These are phyloP conservation scores for Cairina moschata DNA, from an alignment of 2,113 vertebrate genomes.

Conservation along the genomic window DNA sequence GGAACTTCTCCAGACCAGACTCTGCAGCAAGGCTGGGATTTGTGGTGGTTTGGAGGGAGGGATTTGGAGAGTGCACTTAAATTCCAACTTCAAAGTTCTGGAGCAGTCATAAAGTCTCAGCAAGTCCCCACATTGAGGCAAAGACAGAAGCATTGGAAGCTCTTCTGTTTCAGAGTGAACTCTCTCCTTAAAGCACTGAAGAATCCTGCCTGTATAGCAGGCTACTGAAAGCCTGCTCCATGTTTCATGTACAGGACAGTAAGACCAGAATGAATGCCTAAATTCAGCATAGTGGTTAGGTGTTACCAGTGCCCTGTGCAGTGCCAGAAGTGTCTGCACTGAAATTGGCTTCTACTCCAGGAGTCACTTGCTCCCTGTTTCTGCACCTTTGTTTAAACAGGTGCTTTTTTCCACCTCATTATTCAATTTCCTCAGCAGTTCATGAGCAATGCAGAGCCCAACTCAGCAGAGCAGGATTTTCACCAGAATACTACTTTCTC, in stretches of 20 bases:
- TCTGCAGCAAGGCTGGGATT: not conserved
- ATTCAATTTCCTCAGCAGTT: not conserved
- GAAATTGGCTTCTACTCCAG: not conserved
- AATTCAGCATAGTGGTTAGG: not conserved
- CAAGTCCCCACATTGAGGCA: not conserved
- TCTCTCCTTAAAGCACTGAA: rapidly evolving
- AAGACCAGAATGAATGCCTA: not conserved
- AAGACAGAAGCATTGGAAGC: not conserved
- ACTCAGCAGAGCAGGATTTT: not conserved
- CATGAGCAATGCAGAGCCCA: not conserved
- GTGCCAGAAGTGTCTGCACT: not conserved
- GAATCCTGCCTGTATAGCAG: not conserved
- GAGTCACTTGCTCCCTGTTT: not conserved
- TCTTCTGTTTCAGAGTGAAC: not conserved
- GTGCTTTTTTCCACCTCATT: not conserved
- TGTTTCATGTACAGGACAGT: not conserved
- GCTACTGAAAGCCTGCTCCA: not conserved
- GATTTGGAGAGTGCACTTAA: not conserved
- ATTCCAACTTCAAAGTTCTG: not conserved
- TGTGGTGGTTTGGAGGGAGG: not conserved
- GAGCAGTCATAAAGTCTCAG: not conserved
- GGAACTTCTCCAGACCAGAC: not conserved
- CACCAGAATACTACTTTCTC: not conserved
- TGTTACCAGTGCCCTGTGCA: not conserved
- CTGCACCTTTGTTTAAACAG: not conserved